Evolutionary conservation across 2,888 invertebrate species (phyloP).

Genomic region (Trichogramma evanescens): DNA sequence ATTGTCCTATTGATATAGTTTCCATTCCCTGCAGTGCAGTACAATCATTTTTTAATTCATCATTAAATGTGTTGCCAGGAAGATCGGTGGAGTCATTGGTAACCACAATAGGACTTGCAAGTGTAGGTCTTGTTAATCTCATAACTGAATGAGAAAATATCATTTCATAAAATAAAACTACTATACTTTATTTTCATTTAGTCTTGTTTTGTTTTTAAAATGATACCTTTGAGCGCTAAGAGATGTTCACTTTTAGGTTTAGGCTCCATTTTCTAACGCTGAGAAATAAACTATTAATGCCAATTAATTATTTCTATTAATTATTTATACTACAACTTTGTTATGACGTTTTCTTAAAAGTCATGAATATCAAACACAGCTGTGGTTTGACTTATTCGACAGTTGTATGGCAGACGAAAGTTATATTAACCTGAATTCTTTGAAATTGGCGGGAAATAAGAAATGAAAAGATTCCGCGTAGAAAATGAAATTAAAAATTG

Average conservation of each 20-base stretch:
- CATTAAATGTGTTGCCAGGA: conserved; percentile 72
- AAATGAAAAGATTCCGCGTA: neutral
- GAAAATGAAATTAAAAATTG: neutral
- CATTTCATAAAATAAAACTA: conserved; percentile 1
- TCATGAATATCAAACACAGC: no score
- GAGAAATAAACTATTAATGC: neutral
- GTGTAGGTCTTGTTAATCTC: conserved; percentile 86
- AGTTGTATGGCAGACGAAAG: neutral
- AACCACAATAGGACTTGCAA: conserved; percentile 73
- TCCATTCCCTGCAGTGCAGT: conserved; percentile 77
- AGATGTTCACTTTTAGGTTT: conserved; percentile 59
- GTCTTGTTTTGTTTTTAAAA: neutral
- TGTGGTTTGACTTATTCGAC: neutral
- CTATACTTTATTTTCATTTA: neutral
- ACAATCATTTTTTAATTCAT: conserved; percentile 73
- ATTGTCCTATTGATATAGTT: conserved; percentile 78
- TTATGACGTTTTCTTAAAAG: neutral
- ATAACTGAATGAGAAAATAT: conserved; percentile 59
- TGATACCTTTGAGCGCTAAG: conserved; percentile 55
- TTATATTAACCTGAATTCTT: conserved; percentile 2
- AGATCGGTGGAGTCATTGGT: conserved; percentile 81
- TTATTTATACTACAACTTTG: neutral
- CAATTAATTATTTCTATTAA: neutral
- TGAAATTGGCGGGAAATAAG: neutral
- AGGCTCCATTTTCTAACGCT: conserved; percentile 49